Percentiles rank a stretch among this genome's conserved stretches.
Conservation (phyloP, 2,888 invertebrate species). For the Eupithecia tripunctaria region DNA sequence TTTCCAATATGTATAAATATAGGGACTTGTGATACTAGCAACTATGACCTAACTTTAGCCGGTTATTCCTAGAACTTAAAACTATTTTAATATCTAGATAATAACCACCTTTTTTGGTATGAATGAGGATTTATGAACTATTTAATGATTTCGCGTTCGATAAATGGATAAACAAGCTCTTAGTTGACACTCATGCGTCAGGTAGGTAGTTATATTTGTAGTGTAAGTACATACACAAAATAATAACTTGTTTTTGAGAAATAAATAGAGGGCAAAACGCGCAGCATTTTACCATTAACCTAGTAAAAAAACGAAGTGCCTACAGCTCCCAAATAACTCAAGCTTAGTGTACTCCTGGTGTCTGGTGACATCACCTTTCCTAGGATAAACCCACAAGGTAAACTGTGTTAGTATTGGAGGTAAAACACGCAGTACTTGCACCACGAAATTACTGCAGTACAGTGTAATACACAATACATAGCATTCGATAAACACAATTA, state of each 20-base stretch:
- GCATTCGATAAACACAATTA: slow-evolving; percentile 13
- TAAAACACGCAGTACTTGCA: neutral
- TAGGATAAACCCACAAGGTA: neutral
- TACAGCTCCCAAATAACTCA: neutral
- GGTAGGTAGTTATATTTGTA: too few relatives aligned
- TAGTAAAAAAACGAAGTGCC: too few relatives aligned
- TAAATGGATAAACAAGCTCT: neutral
- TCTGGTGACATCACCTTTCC: neutral
- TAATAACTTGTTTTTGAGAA: neutral
- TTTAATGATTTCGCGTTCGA: neutral
- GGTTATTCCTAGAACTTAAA: neutral
- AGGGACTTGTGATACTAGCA: too few relatives aligned
- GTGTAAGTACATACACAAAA: neutral
- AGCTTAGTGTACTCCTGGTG: neutral
- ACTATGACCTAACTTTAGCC: too few relatives aligned
- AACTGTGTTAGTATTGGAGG: neutral
- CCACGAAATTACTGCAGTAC: slow-evolving; percentile 2
- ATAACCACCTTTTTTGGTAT: neutral
- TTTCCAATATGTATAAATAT: too few relatives aligned
- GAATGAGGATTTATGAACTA: neutral
- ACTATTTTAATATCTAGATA: neutral
- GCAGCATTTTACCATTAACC: neutral
- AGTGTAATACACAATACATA: neutral
- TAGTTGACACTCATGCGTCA: neutral
- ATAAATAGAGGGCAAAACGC: too few relatives aligned